phyloP scores from a whole-genome alignment of 2,113 vertebrate genomes.

The Phodopus roborovskii region DNA sequence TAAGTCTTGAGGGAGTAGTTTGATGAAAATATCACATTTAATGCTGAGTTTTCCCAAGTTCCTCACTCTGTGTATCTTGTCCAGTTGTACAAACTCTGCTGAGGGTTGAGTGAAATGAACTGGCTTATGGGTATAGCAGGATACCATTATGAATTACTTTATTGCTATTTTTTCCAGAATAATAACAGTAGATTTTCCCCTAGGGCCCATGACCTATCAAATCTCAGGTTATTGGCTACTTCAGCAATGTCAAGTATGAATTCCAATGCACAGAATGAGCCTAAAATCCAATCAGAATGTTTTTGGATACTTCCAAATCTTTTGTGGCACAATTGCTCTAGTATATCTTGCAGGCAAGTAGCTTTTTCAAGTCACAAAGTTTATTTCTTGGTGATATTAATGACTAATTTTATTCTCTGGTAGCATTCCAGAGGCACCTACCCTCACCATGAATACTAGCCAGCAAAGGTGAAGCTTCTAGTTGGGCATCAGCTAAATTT shows the following conservation, averaged over 20 bases:
- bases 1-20: no score
- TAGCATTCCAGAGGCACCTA: no score
- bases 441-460: background rate
- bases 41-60: background rate
- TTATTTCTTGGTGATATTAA: background rate
- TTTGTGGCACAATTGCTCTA: background rate
- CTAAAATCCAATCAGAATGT: background rate
- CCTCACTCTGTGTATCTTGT: background rate
- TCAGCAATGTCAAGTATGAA: background rate
- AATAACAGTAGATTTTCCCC: background rate
- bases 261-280: background rate
- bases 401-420: background rate
- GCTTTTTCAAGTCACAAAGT: no score
- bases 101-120: background rate
- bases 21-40: background rate
- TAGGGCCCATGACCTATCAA: no score
- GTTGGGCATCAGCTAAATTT: background rate
- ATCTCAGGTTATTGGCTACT: background rate
- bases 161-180: background rate
- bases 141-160: background rate
- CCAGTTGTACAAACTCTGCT: background rate
- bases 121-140: background rate
- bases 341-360: background rate
- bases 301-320: background rate
- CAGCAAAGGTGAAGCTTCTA: background rate